phyloP scores from a whole-genome alignment of 2,797 vertebrate species.

The Galagoides demidoff region DNA sequence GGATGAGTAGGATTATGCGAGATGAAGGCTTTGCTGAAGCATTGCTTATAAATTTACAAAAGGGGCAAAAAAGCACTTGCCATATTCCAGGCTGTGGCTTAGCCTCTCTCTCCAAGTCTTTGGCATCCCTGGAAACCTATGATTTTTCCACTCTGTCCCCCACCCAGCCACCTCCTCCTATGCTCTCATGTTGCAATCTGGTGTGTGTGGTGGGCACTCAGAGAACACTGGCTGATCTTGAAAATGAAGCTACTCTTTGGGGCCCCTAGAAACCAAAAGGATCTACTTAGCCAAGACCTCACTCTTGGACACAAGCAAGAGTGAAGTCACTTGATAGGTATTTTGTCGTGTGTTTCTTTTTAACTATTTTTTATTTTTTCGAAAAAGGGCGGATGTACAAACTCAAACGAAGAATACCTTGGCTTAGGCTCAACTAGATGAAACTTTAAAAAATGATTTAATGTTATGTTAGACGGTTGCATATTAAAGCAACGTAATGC shows the following conservation, averaged over 20 bases:
- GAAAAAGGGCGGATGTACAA: not conserved
- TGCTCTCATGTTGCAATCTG: not conserved
- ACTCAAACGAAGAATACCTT: constrained; percentile 39
- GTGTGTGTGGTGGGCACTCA: not conserved
- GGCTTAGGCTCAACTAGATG: constrained; percentile 58
- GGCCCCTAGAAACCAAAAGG: not conserved
- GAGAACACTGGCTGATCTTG: not conserved
- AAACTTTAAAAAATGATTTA: constrained; percentile 74
- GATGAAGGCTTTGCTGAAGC: not conserved
- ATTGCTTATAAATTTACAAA: not conserved
- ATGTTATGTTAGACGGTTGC: constrained; percentile 1
- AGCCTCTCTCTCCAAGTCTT: not conserved
- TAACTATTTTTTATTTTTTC: constrained; percentile 2
- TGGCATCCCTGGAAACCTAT: not conserved
- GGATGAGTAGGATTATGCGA: not conserved
- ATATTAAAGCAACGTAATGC: constrained; percentile 35
- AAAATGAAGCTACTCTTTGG: not conserved
- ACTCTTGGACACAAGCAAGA: constrained; percentile 54
- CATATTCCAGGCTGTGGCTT: not conserved
- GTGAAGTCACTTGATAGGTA: constrained; percentile 63
- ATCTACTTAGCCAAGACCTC: not conserved
- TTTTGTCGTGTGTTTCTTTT: constrained; percentile 74
- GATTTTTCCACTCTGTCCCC: not conserved
- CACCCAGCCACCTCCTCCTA: fast-evolving
- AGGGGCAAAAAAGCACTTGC: not conserved